A percentile compares a stretch with the other conserved stretches of the same genome.
Evolutionary conservation across 2,113 vertebrate genomes (phyloP).

Genomic region (Urocolius indicus): DNA sequence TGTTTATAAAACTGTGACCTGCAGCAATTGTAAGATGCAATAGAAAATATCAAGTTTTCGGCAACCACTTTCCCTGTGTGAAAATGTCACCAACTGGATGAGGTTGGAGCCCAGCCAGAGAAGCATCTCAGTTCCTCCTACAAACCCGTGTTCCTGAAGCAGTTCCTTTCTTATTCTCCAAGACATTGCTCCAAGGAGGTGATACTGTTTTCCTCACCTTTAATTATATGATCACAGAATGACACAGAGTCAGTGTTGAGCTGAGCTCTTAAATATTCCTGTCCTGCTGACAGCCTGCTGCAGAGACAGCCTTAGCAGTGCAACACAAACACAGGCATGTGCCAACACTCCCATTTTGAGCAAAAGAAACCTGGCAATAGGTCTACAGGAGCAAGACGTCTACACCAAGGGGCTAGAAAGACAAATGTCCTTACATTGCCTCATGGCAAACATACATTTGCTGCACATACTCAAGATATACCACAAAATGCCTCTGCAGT

Average conservation of each 20-base stretch:
- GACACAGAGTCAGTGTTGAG: not conserved
- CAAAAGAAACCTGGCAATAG: not conserved
- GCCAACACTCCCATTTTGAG: not conserved
- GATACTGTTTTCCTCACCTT: not conserved
- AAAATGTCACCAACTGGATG: not conserved
- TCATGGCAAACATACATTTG: rapidly evolving
- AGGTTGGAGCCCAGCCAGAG: not conserved
- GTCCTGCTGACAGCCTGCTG: not conserved
- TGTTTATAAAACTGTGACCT: not conserved
- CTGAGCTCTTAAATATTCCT: not conserved
- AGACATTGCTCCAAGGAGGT: not conserved
- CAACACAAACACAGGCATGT: not conserved
- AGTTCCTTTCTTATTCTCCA: not conserved
- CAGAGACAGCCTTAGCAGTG: not conserved
- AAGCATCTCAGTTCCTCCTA: not conserved
- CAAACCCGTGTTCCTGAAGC: not conserved
- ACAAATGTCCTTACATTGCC: not conserved
- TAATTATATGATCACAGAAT: not conserved
- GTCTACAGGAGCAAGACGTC: not conserved
- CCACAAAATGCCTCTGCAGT: not conserved
- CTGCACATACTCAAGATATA: not conserved
- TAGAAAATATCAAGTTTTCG: not conserved
- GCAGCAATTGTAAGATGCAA: not conserved
- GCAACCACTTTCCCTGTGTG: not conserved
- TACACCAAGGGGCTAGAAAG: not conserved